These are phyloP conservation scores for Pseudochromis fuscus DNA, from an alignment of 2,797 vertebrate species.

Conservation along the genomic window DNA sequence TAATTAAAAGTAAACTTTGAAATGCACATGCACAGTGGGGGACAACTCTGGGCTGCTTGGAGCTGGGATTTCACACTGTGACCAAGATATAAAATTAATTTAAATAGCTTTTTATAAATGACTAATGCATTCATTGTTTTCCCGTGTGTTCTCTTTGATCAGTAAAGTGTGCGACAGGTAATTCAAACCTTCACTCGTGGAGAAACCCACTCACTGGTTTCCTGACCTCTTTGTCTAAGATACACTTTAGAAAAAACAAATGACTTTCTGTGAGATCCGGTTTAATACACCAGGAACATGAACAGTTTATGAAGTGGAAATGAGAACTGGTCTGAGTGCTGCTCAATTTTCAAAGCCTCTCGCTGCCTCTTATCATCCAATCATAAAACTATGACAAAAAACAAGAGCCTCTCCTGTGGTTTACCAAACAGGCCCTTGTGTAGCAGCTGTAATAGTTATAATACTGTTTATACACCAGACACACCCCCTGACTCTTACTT, in stretches of 20 bases:
- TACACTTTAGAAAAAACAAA: background rate
- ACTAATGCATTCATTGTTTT: background rate
- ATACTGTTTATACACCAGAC: background rate
- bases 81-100: background rate
- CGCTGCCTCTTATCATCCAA: background rate
- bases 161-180: background rate
- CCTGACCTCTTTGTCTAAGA: background rate
- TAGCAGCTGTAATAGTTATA: no score
- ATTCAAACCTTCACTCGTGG: no score
- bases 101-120: background rate
- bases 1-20: conserved; percentile 2
- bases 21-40: background rate
- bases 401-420: background rate
- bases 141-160: background rate
- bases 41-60: no score
- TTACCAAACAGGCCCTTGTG: background rate
- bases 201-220: background rate
- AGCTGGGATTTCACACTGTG: background rate
- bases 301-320: background rate
- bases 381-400: background rate
- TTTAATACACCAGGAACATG: background rate
- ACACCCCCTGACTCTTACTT: no score
- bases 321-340: background rate
- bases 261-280: background rate
- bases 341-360: background rate